Evolutionary conservation across 2,888 invertebrate genomes (phyloP).

Genomic region (Miltochrista miniata): DNA sequence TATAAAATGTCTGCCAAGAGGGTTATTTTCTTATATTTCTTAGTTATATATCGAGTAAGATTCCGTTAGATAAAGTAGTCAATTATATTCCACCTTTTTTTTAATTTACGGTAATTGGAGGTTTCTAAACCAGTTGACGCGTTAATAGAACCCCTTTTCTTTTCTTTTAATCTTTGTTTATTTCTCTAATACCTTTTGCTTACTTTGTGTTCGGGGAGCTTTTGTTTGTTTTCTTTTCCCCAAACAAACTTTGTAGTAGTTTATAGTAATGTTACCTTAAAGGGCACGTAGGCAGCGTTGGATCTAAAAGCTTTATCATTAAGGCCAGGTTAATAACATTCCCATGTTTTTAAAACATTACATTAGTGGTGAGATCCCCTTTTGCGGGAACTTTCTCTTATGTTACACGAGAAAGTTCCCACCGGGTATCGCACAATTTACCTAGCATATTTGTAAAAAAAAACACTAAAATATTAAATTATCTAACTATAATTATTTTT

Average conservation of each 20-base stretch:
- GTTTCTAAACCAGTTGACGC: slow-evolving; percentile 20
- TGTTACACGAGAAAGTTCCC: too few species aligned
- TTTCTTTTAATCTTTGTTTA: slow-evolving; percentile 18
- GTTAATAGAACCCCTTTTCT: slow-evolving; percentile 18
- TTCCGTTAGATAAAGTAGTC: slow-evolving; percentile 49
- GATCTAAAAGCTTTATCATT: too few species aligned
- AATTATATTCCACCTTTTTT: slow-evolving; percentile 51
- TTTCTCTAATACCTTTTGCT: background rate
- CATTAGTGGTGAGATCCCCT: too few species aligned
- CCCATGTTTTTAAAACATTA: too few species aligned
- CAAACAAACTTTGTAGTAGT: background rate
- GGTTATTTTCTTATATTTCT: slow-evolving; percentile 48
- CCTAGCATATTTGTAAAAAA: too few species aligned
- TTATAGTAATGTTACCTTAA: too few species aligned
- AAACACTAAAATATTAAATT: too few species aligned
- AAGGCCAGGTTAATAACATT: too few species aligned
- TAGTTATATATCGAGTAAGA: slow-evolving; percentile 45
- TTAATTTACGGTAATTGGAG: slow-evolving; percentile 34
- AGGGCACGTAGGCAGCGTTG: too few species aligned
- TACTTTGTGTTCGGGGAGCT: background rate
- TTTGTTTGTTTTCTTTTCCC: background rate
- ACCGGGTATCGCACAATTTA: too few species aligned
- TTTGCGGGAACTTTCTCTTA: too few species aligned
- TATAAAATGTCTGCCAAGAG: slow-evolving; percentile 44
- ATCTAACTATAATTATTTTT: too few species aligned